Evolutionary conservation across 2,888 invertebrate species (phyloP), one percentile per base, ranked within the genome.

Genomic region (Philonicus albiceps): DNA sequence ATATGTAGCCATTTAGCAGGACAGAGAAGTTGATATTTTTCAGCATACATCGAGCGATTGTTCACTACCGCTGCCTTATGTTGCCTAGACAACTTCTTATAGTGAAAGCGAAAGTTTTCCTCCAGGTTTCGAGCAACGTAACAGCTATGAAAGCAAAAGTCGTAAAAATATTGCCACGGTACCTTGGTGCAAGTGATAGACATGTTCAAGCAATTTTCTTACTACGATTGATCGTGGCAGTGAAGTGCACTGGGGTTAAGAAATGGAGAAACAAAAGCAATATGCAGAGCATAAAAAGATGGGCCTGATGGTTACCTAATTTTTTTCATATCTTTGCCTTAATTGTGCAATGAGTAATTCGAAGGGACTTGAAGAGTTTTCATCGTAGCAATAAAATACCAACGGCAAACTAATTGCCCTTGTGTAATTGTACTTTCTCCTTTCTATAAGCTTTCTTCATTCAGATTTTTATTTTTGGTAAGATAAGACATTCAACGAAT

Each of bases 51-150:
- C 19, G 27, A 64, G 27, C 64, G 64, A 11, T 13, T 43, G 40
- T 43, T 43, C 13, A 43, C 16, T 43, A 11, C 16, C 37, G 13
- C 16, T 37, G 40, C 11, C 76, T 40, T 40, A 76, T 40, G 80
- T 80, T 80, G 49, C 80, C 80, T 80, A 80, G 80, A 80, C 80
- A 53, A 80, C 80, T 80, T 80, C 80, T 80, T 80, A 80, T 31
- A 34, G 80, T 80, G 80, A 80, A 80, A 80, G 80, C 80, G 80
- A 80, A 80, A 80, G 80, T 80, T 80, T 49, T 53, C 27, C 22
- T 80, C 16, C 80, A 80, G 49, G 53, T 49, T 30, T 27, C 31
- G 53, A 3, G 30, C 8, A 80, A 49, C 53, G 76, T 76, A 76
- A 76, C 40, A 34, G 76, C 7, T 55, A 80, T 19, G 53, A 80